phyloP scores from a whole-genome alignment of 2,888 invertebrate species.

The Metellina segmentata region DNA sequence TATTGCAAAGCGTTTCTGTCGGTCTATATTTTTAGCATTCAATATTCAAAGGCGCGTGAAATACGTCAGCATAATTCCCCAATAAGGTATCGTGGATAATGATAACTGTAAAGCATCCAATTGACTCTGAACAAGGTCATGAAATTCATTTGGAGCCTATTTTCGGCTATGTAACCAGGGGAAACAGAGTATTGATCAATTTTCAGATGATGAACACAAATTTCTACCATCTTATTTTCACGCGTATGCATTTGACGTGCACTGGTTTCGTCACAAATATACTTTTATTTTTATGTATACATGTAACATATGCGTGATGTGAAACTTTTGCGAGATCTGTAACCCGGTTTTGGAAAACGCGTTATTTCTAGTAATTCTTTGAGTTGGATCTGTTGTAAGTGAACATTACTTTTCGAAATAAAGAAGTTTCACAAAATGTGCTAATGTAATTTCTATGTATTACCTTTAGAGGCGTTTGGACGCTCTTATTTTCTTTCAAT shows the following conservation, averaged over 20 bases:
- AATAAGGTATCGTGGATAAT: neutral
- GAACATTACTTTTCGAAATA: too few relatives aligned
- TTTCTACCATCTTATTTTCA: neutral
- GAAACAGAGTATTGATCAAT: conserved; percentile 36
- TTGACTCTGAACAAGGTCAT: conserved; percentile 35
- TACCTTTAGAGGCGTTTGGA: too few relatives aligned
- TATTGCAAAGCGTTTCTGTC: neutral
- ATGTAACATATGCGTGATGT: neutral
- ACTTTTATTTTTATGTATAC: too few relatives aligned
- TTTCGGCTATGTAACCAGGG: conserved; percentile 39
- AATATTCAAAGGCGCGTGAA: too few relatives aligned
- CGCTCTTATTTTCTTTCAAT: too few relatives aligned
- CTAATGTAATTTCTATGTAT: too few relatives aligned
- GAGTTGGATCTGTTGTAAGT: too few relatives aligned
- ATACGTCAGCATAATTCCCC: neutral
- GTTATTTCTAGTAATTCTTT: too few relatives aligned
- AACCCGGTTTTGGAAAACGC: neutral
- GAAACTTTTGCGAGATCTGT: neutral
- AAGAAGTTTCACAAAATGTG: too few relatives aligned
- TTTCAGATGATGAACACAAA: neutral
- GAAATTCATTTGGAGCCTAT: conserved; percentile 33
- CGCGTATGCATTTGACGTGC: neutral
- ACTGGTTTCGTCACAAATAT: too few relatives aligned
- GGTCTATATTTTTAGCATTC: neutral
- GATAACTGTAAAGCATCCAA: neutral